These are phyloP conservation scores for Macrosteles quadrilineatus DNA, from an alignment of 1,140 invertebrate species.

Conservation along the genomic window DNA sequence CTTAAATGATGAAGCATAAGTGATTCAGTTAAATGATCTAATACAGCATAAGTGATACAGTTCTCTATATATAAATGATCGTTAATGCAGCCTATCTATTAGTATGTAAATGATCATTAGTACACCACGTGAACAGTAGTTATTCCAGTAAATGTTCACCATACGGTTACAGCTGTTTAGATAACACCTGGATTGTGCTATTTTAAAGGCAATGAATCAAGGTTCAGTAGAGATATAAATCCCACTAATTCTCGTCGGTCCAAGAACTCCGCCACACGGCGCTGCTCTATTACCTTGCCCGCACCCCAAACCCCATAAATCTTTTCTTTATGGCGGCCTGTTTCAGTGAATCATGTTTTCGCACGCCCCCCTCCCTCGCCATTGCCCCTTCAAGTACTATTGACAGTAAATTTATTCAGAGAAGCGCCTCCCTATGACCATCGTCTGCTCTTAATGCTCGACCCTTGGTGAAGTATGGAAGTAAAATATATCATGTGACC, in stretches of 20 bases:
- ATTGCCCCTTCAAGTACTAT: conserved; percentile 9
- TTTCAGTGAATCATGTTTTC: conserved; percentile 24
- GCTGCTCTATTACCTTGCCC: conserved; percentile 20
- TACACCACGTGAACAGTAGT: too few species aligned
- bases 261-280: not conserved
- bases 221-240: conserved; percentile 10
- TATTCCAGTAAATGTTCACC: too few species aligned
- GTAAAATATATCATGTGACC: too few species aligned
- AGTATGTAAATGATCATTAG: too few species aligned
- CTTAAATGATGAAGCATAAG: too few species aligned
- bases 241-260: conserved; percentile 16
- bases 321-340: conserved; percentile 14
- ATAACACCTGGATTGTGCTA: not conserved
- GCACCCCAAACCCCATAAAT: not conserved
- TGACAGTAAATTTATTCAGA: conserved; percentile 5
- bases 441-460: conserved; percentile 3
- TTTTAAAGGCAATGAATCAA: conserved; percentile 9
- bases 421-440: not conserved
- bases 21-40: too few species aligned
- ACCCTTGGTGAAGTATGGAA: not conserved
- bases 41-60: too few species aligned
- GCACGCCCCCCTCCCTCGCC: conserved; percentile 9
- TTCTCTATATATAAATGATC: too few species aligned
- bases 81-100: too few species aligned
- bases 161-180: too few species aligned